Percentiles rank a stretch among this genome's conserved stretches.
phyloP scores from a whole-genome alignment of 2,113 vertebrate genomes.

The Odocoileus hemionus region DNA sequence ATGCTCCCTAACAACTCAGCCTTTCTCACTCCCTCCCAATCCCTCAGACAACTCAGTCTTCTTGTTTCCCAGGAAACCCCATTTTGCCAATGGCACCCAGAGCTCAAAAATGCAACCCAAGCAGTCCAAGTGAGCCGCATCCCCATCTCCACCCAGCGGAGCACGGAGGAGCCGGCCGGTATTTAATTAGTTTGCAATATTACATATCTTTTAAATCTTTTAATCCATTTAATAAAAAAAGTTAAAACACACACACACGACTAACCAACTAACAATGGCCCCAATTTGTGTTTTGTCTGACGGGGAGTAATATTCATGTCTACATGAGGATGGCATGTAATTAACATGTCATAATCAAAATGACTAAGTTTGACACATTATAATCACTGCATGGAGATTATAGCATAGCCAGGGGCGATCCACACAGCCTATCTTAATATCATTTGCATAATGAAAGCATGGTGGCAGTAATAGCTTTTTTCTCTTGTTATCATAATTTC shows the following conservation, averaged over 20 bases:
- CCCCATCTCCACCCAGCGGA: neutral
- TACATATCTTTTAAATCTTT: slow-evolving; percentile 74
- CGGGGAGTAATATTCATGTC: slow-evolving; percentile 92
- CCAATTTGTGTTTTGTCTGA: slow-evolving; percentile 88
- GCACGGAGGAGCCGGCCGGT: neutral
- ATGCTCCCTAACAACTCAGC: neutral
- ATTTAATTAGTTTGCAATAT: slow-evolving; percentile 71
- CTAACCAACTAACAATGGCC: slow-evolving; percentile 78
- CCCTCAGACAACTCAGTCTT: neutral
- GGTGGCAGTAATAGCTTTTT: slow-evolving; percentile 99
- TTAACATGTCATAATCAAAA: slow-evolving; percentile 99
- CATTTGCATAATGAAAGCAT: slow-evolving; percentile 99
- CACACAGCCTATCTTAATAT: slow-evolving; percentile 98
- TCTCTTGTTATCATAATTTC: slow-evolving; percentile 99
- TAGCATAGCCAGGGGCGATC: slow-evolving; percentile 93
- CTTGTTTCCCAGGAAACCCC: neutral
- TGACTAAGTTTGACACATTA: slow-evolving; percentile 98
- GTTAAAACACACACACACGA: slow-evolving; percentile 58
- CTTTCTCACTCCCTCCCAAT: neutral
- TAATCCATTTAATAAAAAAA: slow-evolving; percentile 79
- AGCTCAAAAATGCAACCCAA: neutral
- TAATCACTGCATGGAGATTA: slow-evolving; percentile 99
- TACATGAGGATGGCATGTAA: slow-evolving; percentile 97
- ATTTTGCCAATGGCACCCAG: neutral
- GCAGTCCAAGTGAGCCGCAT: neutral